Conservation (phyloP, 2,113 vertebrate species). For the Leucosticte australis region DNA sequence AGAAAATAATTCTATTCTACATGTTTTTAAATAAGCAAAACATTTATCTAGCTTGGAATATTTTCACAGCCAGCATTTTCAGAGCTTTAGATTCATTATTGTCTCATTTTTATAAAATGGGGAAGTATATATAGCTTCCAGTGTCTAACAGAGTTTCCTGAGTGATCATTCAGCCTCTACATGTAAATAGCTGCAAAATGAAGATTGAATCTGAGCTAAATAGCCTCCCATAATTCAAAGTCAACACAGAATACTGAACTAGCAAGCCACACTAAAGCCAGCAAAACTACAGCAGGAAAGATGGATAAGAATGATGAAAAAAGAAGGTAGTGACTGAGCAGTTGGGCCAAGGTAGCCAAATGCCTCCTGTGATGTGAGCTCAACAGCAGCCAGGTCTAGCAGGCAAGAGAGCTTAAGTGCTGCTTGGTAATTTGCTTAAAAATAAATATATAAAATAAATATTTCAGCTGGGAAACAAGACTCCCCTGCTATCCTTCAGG, state of each 20-base stretch:
- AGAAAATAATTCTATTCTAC: neutral
- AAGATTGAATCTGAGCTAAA: neutral
- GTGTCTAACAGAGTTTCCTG: neutral
- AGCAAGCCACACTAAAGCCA: neutral
- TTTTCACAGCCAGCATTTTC: neutral
- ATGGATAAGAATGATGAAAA: neutral
- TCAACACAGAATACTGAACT: neutral
- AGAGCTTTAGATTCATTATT: neutral
- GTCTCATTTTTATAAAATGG: neutral
- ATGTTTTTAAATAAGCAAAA: neutral
- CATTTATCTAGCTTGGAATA: neutral
- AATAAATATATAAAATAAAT: neutral
- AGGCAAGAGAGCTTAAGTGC: neutral
- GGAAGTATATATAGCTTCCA: neutral
- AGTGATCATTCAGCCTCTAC: neutral
- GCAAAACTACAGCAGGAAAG: neutral
- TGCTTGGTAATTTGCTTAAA: neutral
- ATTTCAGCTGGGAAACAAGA: neutral
- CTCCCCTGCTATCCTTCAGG: neutral
- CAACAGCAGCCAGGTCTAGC: neutral
- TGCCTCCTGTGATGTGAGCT: fast-evolving
- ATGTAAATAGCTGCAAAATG: neutral
- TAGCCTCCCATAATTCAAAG: neutral
- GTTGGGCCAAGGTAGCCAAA: neutral
- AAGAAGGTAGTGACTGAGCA: neutral